A percentile compares a stretch with the other conserved stretches of the same genome.
Evolutionary conservation across 1,140 invertebrate genomes (phyloP).

Genomic region (Lucilia cuprina): DNA sequence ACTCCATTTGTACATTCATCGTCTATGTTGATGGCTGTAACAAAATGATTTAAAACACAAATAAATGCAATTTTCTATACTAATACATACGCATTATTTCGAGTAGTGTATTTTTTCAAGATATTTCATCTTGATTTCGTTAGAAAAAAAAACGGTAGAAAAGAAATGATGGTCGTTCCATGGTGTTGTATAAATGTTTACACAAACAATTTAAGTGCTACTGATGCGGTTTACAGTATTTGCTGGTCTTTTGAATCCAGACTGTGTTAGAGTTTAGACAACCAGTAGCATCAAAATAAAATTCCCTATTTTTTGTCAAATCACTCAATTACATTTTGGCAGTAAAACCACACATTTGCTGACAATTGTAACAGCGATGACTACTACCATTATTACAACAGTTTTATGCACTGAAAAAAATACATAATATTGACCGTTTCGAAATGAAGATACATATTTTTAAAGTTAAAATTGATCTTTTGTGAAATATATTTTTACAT

Average conservation of each 20-base stretch:
- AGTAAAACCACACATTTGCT: slow-evolving; percentile 31
- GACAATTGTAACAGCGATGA: slow-evolving; percentile 16
- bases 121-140: neutral
- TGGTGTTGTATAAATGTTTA: neutral
- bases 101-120: neutral
- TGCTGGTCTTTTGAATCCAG: neutral
- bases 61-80: neutral
- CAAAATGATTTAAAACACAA: neutral
- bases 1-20: neutral
- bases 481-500: too few species aligned
- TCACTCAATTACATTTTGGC: slow-evolving; percentile 32
- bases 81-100: neutral
- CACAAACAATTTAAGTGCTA: neutral
- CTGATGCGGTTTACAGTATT: neutral
- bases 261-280: neutral
- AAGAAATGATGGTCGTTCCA: neutral
- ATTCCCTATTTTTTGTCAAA: slow-evolving; percentile 21
- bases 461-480: too few species aligned
- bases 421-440: too few species aligned
- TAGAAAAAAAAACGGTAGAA: neutral
- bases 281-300: neutral
- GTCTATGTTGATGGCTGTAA: neutral
- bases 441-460: too few species aligned
- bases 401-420: neutral
- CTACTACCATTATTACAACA: neutral